Percentiles rank a stretch among this genome's conserved stretches.
Conservation (phyloP, 2,797 vertebrate species). For the Schizopygopsis pylzovi region DNA sequence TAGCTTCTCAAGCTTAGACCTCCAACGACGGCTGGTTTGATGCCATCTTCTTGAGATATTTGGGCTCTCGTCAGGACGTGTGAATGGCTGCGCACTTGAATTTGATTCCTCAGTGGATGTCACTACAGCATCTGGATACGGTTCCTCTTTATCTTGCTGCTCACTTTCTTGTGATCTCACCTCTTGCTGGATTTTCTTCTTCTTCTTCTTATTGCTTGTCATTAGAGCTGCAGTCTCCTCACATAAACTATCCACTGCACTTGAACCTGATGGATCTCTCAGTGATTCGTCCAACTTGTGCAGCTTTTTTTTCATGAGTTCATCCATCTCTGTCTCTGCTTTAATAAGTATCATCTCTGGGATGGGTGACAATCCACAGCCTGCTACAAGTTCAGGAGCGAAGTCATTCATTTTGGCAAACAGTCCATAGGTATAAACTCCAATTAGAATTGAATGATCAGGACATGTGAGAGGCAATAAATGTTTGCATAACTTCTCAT, state of each 20-base stretch:
- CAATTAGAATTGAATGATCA: not conserved
- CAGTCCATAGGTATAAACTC: conserved; percentile 54
- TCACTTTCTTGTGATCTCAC: not conserved
- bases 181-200: conserved; percentile 29
- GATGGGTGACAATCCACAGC: conserved; percentile 55
- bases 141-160: not conserved
- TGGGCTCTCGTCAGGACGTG: not conserved
- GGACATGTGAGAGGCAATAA: conserved; percentile 25
- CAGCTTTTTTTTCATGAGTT: conserved; percentile 65
- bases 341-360: conserved; percentile 62
- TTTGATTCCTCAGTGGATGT: conserved; percentile 44
- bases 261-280: not conserved
- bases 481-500: conserved; percentile 18
- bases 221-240: not conserved
- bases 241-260: not conserved
- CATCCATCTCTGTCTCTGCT: conserved; percentile 56
- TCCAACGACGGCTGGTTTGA: conserved; percentile 64
- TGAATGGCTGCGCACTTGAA: conserved; percentile 30
- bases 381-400: conserved; percentile 45
- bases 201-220: conserved; percentile 39
- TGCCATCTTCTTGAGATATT: conserved; percentile 47
- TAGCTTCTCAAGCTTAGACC: conserved; percentile 56
- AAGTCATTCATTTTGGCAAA: conserved; percentile 58
- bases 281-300: conserved; percentile 49
- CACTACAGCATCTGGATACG: not conserved